Percentiles rank a stretch among this genome's conserved stretches.
phyloP scores from a whole-genome alignment of 2,113 vertebrate species.

The Oryzias woworae region DNA sequence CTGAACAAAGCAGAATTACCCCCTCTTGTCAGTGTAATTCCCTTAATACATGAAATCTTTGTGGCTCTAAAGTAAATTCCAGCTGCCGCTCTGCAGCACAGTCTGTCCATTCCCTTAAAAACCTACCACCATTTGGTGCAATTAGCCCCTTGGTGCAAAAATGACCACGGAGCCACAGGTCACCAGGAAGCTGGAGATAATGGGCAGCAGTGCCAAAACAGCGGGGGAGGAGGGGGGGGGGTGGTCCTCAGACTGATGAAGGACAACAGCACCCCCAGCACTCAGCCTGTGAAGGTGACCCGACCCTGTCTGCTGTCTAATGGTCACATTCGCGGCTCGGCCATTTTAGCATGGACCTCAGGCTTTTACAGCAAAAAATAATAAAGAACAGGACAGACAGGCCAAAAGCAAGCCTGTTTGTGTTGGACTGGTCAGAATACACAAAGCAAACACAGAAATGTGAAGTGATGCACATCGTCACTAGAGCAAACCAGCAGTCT shows the following conservation, averaged over 20 bases:
- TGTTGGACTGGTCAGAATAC: constrained; percentile 31
- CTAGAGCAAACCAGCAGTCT: too few relatives aligned
- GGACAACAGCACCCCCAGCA: constrained; percentile 39
- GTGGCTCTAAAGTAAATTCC: constrained; percentile 48
- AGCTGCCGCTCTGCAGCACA: constrained; percentile 48
- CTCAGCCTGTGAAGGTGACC: constrained; percentile 56
- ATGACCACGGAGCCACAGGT: constrained; percentile 56
- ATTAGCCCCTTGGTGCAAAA: constrained; percentile 66
- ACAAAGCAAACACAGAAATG: not conserved
- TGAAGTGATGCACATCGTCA: too few relatives aligned
- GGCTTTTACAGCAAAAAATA: constrained; percentile 33
- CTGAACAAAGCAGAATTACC: constrained; percentile 8
- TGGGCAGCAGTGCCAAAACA: constrained; percentile 30
- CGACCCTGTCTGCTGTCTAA: constrained; percentile 33
- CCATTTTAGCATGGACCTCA: constrained; percentile 38
- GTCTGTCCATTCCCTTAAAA: constrained; percentile 29
- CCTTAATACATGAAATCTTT: constrained; percentile 39
- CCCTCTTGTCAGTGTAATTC: constrained; percentile 30
- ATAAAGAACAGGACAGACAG: too few relatives aligned
- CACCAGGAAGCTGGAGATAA: constrained; percentile 50
- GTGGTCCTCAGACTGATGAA: constrained; percentile 37
- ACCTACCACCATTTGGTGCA: constrained; percentile 54
- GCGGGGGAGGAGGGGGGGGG: not conserved
- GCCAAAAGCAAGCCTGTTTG: constrained; percentile 1
- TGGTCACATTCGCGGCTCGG: constrained; percentile 28